phyloP scores from a whole-genome alignment of 2,888 invertebrate genomes.

The Lissonota sp. region DNA sequence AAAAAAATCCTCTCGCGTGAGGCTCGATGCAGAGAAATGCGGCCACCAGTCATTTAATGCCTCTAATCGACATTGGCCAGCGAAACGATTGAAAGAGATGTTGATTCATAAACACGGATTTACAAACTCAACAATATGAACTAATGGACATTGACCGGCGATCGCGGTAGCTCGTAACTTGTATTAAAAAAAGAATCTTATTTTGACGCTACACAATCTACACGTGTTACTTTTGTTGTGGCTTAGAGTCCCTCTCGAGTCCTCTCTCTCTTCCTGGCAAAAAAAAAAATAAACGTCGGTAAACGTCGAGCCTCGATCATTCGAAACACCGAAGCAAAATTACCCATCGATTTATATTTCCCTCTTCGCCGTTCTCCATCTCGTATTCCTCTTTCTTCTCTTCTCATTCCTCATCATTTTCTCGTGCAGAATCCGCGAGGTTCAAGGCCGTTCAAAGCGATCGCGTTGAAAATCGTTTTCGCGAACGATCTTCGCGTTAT shows the following conservation, averaged over 20 bases:
- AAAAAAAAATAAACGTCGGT: not conserved
- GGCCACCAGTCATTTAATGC: slow-evolving; percentile 45
- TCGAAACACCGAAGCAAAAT: slow-evolving; percentile 3
- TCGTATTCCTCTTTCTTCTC: not conserved
- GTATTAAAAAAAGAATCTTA: slow-evolving; percentile 24
- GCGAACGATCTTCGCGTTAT: not conserved
- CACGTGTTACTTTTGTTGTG: slow-evolving; percentile 3
- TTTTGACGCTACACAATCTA: not conserved
- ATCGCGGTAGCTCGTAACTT: slow-evolving; percentile 3
- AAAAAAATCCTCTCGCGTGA: slow-evolving; percentile 5
- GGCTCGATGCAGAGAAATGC: slow-evolving; percentile 39
- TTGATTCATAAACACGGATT: slow-evolving; percentile 51
- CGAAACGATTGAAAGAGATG: slow-evolving; percentile 45
- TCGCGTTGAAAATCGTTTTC: not conserved
- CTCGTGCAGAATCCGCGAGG: not conserved
- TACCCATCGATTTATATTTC: not conserved
- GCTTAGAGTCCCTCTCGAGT: not conserved
- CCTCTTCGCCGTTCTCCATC: not conserved
- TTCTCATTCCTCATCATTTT: not conserved
- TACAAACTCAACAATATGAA: slow-evolving; percentile 63
- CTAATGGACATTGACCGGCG: slow-evolving; percentile 37
- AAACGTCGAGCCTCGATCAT: slow-evolving; percentile 5
- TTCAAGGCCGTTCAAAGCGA: slow-evolving; percentile 1
- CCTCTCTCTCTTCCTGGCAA: not conserved
- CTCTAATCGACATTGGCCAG: slow-evolving; percentile 42